These are phyloP conservation scores for Cheilosia vernalis DNA, from an alignment of 2,888 invertebrate genomes.

Conservation along the genomic window DNA sequence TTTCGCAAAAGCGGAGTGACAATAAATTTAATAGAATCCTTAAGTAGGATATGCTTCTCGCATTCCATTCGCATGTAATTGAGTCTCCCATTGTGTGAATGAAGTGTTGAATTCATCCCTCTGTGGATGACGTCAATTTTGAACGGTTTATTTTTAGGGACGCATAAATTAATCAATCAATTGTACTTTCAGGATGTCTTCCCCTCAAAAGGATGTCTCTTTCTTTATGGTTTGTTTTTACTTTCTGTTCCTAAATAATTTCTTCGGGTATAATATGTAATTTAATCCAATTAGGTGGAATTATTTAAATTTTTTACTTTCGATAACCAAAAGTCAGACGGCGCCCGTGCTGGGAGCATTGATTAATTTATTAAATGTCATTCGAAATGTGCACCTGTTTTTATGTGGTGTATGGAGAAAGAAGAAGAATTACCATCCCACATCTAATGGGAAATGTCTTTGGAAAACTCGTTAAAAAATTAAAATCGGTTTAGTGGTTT, in stretches of 20 bases:
- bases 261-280: slow-evolving; percentile 51
- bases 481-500: too few species aligned
- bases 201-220: not conserved
- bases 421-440: too few species aligned
- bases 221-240: slow-evolving; percentile 21
- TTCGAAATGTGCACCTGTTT: not conserved
- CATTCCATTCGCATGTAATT: slow-evolving; percentile 67
- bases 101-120: not conserved
- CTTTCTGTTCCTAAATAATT: slow-evolving; percentile 32
- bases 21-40: slow-evolving; percentile 68
- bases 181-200: slow-evolving; percentile 37
- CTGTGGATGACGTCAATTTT: slow-evolving; percentile 66
- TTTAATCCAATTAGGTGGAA: slow-evolving; percentile 61
- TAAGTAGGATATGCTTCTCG: slow-evolving; percentile 60
- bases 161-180: slow-evolving; percentile 72
- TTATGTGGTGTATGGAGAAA: too few species aligned
- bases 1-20: slow-evolving; percentile 38
- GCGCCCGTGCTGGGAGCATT: slow-evolving; percentile 14
- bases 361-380: slow-evolving; percentile 40
- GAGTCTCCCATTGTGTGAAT: slow-evolving; percentile 22
- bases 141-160: slow-evolving; percentile 46
- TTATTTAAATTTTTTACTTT: slow-evolving; percentile 53
- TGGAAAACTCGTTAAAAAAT: too few species aligned
- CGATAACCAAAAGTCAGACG: slow-evolving; percentile 34
- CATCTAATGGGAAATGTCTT: too few species aligned